These are phyloP conservation scores for Amitus sp. DNA, from an alignment of 2,888 invertebrate genomes.

Conservation along the genomic window DNA sequence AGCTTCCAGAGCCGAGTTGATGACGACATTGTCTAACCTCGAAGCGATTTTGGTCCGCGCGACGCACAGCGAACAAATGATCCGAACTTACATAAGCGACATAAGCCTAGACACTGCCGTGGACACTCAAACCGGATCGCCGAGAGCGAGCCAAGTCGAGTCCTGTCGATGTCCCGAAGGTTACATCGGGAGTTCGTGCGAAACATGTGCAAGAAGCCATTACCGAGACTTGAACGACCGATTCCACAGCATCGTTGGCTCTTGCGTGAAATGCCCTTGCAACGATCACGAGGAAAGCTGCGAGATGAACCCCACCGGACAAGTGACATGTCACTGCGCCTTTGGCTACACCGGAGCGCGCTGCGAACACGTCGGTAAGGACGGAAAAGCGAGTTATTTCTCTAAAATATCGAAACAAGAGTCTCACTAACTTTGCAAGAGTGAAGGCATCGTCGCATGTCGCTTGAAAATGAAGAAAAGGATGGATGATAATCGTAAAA, in stretches of 20 bases:
- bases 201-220: conserved; percentile 76
- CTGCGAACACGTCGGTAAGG: conserved; percentile 72
- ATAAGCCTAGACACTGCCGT: conserved; percentile 88
- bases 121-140: conserved; percentile 70
- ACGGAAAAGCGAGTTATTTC: too few relatives aligned
- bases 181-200: conserved; percentile 86
- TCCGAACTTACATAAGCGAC: conserved; percentile 79
- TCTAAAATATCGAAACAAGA: too few relatives aligned
- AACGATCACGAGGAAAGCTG: conserved; percentile 78
- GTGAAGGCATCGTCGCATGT: not conserved
- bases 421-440: not conserved
- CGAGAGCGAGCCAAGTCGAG: conserved; percentile 82
- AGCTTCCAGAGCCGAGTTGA: conserved; percentile 82
- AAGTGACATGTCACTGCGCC: conserved; percentile 76
- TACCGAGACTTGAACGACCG: conserved; percentile 74
- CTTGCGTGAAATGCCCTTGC: conserved; percentile 82
- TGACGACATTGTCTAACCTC: conserved; percentile 85
- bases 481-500: not conserved
- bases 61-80: conserved; percentile 73
- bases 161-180: conserved; percentile 86
- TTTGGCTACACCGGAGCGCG: conserved; percentile 76
- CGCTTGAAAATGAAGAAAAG: conserved; percentile 4
- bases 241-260: conserved; percentile 67
- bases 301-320: conserved; percentile 66
- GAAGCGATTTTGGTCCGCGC: conserved; percentile 87